These are phyloP conservation scores for Macrochelys suwanniensis DNA, from an alignment of 2,797 vertebrate species.

Conservation along the genomic window DNA sequence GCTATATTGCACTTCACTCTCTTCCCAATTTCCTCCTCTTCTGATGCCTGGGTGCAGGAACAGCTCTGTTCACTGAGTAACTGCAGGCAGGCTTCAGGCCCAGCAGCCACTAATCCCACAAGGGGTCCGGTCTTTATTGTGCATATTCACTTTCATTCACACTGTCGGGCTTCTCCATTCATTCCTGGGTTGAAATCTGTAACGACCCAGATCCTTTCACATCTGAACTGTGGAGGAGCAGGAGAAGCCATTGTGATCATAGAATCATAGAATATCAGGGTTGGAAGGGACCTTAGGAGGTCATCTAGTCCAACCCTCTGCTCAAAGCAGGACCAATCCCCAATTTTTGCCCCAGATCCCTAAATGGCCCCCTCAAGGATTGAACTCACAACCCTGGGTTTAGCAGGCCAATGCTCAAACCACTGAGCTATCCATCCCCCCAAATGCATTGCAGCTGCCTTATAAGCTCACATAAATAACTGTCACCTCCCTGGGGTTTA, in stretches of 20 bases:
- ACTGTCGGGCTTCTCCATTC: neutral
- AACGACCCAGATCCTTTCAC: slow-evolving; percentile 36
- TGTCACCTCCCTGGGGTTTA: neutral
- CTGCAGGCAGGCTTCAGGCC: neutral
- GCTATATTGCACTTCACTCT: neutral
- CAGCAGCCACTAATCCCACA: neutral
- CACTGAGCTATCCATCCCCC: no score
- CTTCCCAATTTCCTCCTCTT: slow-evolving; percentile 35
- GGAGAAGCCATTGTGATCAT: slow-evolving; percentile 9
- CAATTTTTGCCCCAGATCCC: no score
- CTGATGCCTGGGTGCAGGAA: neutral
- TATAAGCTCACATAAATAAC: neutral
- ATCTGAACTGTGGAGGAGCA: neutral
- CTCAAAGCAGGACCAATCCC: no score
- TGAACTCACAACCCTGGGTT: no score
- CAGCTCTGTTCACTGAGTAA: neutral
- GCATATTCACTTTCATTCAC: neutral
- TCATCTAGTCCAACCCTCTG: no score
- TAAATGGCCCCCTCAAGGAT: no score
- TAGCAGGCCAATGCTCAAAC: no score
- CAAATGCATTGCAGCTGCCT: neutral
- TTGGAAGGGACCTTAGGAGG: no score
- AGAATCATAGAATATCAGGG: no score
- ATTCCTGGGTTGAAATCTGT: neutral
- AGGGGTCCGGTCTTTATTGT: neutral